Evolutionary conservation across 2,113 vertebrate genomes (phyloP), one percentile per base, ranked within the genome.

Genomic region (Butorides virescens): DNA sequence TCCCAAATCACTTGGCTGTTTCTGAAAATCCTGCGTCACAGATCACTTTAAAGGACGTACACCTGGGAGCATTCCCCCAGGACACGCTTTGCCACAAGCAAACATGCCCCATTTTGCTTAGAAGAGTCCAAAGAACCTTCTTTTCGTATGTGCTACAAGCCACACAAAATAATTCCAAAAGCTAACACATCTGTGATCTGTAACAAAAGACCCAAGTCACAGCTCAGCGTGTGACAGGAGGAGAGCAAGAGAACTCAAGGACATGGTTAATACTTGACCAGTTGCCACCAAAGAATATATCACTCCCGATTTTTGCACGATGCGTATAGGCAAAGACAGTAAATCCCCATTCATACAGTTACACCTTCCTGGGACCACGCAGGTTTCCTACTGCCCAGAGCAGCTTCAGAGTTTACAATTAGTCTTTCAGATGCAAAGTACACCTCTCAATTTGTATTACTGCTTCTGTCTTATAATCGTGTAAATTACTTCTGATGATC

Each of bases 41-140:
- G 9, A 37, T 2, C 36, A 34, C 18, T 53, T 55, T 13, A 10
- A 49, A 82, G 10, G 59, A 32, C 0, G 0, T 6, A 25, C 9
- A 56, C 17, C 32, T 53, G 4, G 20, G 4, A 84, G 7, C 4
- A 1, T 49, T 70, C 6, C 6, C 20, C 22, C 29, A 50, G 42
- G 21, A 44, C 32, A 52, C 8, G 19, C 13, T 47, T 52, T 0
- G 1, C 13, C 17, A 59, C 22, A 65, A 56, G 9, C 3, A 49
- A 56, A 32, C 4, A 12, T 3, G 2, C 6, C 7, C 7, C 18
- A 7, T 27, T 65, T 67, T 42, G 34, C 32, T 37, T 44, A 9
- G 7, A 44, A 56, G 6, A 63, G 7, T 59, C 29, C 5, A 27
- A 73, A 79, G 15, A 74, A 29, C 3, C 3, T 32, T n/a, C 1